phyloP scores from a whole-genome alignment of 2,888 invertebrate genomes.

The Peribatodes rhomboidaria region DNA sequence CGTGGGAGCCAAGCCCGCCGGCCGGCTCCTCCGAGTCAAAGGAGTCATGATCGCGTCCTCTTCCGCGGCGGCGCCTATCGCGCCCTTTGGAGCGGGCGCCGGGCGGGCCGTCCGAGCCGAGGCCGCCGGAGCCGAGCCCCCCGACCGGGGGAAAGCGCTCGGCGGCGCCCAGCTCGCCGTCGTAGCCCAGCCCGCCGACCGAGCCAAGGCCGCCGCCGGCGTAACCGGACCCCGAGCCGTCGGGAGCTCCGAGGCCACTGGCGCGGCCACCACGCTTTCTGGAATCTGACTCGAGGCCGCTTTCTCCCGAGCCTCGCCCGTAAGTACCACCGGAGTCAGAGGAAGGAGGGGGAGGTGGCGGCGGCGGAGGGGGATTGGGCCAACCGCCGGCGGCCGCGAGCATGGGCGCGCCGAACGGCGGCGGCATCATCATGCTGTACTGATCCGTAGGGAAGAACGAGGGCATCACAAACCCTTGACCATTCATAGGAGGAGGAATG shows the following conservation, averaged over 20 bases:
- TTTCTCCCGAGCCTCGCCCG: slow-evolving; percentile 75
- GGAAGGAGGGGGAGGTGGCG: slow-evolving; percentile 73
- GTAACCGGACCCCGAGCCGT: slow-evolving; percentile 47
- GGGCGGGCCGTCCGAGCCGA: slow-evolving; percentile 48
- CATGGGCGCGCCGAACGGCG: slow-evolving; percentile 56
- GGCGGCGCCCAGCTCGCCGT: slow-evolving; percentile 46
- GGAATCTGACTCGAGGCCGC: slow-evolving; percentile 82
- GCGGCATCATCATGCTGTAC: slow-evolving; percentile 77
- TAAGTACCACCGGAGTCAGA: slow-evolving; percentile 65
- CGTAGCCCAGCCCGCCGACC: slow-evolving; percentile 52
- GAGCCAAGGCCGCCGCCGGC: slow-evolving; percentile 49
- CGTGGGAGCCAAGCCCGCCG: slow-evolving; percentile 66
- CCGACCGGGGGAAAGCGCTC: slow-evolving; percentile 56
- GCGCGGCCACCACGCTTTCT: slow-evolving; percentile 71
- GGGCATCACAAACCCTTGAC: slow-evolving; percentile 72
- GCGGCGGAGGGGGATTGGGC: slow-evolving; percentile 73
- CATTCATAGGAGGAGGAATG: slow-evolving; percentile 71
- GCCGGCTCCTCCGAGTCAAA: slow-evolving; percentile 60
- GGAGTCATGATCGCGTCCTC: slow-evolving; percentile 75
- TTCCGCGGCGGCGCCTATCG: slow-evolving; percentile 77
- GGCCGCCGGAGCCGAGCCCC: slow-evolving; percentile 55
- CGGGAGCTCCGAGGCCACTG: slow-evolving; percentile 58
- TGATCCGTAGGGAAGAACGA: slow-evolving; percentile 77
- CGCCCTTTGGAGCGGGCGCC: slow-evolving; percentile 67
- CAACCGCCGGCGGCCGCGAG: slow-evolving; percentile 65